These are phyloP conservation scores for Pteropus alecto DNA, from an alignment of 2,113 vertebrate species.

Conservation along the genomic window DNA sequence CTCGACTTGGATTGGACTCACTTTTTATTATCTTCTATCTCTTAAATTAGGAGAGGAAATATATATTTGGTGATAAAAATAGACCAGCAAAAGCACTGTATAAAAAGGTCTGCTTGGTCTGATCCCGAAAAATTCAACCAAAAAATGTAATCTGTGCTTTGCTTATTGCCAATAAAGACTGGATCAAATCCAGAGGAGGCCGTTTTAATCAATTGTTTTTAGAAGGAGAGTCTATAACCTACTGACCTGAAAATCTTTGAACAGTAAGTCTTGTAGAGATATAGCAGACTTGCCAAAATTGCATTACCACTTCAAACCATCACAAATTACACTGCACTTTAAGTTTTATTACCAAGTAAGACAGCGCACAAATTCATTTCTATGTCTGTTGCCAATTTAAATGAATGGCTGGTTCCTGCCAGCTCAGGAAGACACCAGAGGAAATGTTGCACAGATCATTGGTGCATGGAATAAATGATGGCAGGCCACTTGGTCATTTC, in stretches of 20 bases:
- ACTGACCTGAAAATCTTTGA: slow-evolving; percentile 66
- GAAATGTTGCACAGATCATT: slow-evolving; percentile 67
- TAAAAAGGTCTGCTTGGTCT: neutral
- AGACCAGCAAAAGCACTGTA: neutral
- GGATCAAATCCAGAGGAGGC: slow-evolving; percentile 44
- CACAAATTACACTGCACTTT: slow-evolving; percentile 75
- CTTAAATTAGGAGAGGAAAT: slow-evolving; percentile 49
- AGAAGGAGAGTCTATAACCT: slow-evolving; percentile 59
- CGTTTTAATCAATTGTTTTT: slow-evolving; percentile 72
- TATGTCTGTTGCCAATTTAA: slow-evolving; percentile 76
- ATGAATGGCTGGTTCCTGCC: slow-evolving; percentile 71
- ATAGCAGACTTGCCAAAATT: slow-evolving; percentile 74
- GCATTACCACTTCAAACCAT: slow-evolving; percentile 69
- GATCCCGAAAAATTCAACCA: slow-evolving; percentile 38
- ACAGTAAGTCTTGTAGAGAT: slow-evolving; percentile 69
- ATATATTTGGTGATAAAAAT: slow-evolving; percentile 25
- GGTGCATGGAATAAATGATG: slow-evolving; percentile 71
- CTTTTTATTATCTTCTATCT: slow-evolving; percentile 31
- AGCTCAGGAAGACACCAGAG: slow-evolving; percentile 65
- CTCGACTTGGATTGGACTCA: slow-evolving; percentile 32
- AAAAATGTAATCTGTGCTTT: slow-evolving; percentile 47
- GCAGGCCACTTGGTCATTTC: slow-evolving; percentile 65
- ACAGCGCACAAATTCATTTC: slow-evolving; percentile 75
- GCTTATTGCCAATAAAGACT: slow-evolving; percentile 32
- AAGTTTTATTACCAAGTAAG: slow-evolving; percentile 74